These are phyloP conservation scores for Meles meles DNA, from an alignment of 2,113 vertebrate genomes.

Conservation along the genomic window DNA sequence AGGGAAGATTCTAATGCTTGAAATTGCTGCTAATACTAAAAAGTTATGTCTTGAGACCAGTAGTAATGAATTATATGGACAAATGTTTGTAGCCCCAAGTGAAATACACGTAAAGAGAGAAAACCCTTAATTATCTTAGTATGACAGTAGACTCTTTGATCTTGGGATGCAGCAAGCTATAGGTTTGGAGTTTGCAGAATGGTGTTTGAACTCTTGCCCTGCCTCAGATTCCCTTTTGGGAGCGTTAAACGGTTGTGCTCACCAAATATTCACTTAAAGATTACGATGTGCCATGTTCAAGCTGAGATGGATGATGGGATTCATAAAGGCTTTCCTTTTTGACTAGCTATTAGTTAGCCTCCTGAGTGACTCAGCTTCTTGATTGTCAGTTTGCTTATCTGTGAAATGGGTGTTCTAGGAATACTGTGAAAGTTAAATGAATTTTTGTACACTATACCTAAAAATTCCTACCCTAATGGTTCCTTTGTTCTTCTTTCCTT, in stretches of 20 bases:
- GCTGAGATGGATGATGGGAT: neutral
- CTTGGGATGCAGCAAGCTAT: neutral
- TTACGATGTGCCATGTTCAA: neutral
- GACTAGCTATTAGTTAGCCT: neutral
- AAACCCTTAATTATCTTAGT: neutral
- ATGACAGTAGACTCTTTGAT: neutral
- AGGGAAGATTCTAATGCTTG: neutral
- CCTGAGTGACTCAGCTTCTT: neutral
- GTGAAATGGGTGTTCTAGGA: neutral
- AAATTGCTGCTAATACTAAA: neutral
- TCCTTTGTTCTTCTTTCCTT: neutral
- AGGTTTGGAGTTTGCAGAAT: neutral
- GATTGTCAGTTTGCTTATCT: neutral
- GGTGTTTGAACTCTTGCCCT: neutral
- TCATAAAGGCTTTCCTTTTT: neutral
- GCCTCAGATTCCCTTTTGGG: neutral
- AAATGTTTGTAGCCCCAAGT: neutral
- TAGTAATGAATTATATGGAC: neutral
- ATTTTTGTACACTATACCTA: neutral
- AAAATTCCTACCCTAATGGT: neutral
- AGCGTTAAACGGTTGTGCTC: neutral
- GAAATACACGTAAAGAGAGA: neutral
- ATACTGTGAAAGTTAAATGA: neutral
- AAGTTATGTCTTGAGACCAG: neutral
- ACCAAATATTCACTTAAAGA: neutral